Evolutionary conservation across 2,113 vertebrate species (phyloP), one percentile per base, ranked within the genome.

Genomic region (Cochlearius cochlearius): DNA sequence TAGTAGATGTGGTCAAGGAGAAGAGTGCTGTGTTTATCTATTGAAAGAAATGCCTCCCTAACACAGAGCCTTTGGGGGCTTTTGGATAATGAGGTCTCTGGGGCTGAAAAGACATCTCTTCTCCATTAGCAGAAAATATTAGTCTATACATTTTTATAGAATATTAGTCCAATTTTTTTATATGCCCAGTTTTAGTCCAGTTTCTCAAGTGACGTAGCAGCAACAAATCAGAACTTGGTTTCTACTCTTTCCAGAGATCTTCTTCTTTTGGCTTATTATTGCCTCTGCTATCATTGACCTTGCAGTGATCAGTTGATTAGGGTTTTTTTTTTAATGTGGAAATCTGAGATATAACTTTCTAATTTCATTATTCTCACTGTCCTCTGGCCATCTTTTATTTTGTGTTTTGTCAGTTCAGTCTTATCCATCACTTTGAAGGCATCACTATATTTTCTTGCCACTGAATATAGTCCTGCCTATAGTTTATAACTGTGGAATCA

Each of bases 81-180:
- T 73, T 63, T 81, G 88, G 83, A 83, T 97, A 96, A 97, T 96
- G 92, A 96, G 91, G 68, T 96, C 91, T 93, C 94, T 94, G 83
- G 92, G 92, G 95, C 95, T 96, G 83, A 72, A 62, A 84, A 95
- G 76, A 78, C 82, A 81, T 91, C 81, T 92, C 93, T 79, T 86
- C 92, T 97, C 94, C 79, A 96, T 96, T 94, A 94, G 86, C 88
- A 91, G 92, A 81, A 95, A 86, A 94, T 92, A 38, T 4, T 43
- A 43, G 14, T 43, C 41, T 43, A 43, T 10, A 6, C 41, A 43
- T 43, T 43, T 43, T 43, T 43, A 43, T 43, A 43, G 14, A 15
- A 15, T 43, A 75, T 66, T 16, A 34, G 12, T 41, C 21, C 5
- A 21, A 6, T 27, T 53, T 68, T 38, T 52, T 83, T 55, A 15